Evolutionary conservation across 2,888 invertebrate genomes (phyloP).

Genomic region (Limnephilus lunatus): DNA sequence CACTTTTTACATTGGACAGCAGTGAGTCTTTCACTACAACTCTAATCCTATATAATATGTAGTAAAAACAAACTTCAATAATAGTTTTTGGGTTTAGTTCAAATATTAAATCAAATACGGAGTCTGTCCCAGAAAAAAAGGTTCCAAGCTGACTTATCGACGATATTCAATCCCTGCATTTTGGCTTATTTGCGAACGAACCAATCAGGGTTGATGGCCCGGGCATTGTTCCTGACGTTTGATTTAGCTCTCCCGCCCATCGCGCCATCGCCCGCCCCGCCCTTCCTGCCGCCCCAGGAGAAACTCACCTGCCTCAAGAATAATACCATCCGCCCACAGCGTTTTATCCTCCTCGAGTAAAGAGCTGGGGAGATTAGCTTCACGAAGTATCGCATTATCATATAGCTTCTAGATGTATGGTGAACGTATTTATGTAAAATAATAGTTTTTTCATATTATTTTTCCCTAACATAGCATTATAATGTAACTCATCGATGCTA

Average conservation of each 20-base stretch:
- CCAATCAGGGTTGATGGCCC: constrained; percentile 16
- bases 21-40: neutral
- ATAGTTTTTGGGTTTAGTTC: neutral
- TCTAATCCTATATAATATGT: neutral
- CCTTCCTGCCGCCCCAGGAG: neutral
- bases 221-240: constrained; percentile 41
- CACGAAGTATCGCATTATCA: neutral
- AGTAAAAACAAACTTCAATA: neutral
- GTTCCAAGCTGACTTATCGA: neutral
- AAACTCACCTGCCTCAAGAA: constrained; percentile 31
- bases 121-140: neutral
- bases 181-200: constrained; percentile 2
- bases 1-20: neutral
- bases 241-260: constrained; percentile 43
- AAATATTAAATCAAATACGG: neutral
- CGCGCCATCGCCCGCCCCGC: neutral
- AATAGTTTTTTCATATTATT: too few relatives aligned
- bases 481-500: too few relatives aligned
- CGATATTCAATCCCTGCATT: neutral
- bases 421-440: neutral
- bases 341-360: neutral
- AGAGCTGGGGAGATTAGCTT: neutral
- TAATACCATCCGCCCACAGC: constrained; percentile 7
- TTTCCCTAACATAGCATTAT: too few relatives aligned
- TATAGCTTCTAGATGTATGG: neutral